These are phyloP conservation scores for Picus viridis DNA, from an alignment of 2,797 vertebrate species.

Conservation along the genomic window DNA sequence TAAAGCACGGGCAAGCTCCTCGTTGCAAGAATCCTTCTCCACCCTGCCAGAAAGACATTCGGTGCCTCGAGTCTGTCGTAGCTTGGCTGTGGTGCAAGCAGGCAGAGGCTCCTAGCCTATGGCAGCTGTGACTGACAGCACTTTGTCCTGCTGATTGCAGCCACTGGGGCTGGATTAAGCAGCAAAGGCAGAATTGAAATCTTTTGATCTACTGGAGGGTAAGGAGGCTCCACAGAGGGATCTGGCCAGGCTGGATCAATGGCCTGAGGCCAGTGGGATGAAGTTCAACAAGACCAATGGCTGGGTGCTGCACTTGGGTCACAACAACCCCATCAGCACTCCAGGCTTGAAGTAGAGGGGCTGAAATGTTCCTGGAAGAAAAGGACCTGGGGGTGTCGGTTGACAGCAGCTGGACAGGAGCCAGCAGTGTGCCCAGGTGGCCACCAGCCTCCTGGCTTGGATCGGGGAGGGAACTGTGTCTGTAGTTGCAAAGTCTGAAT, in stretches of 20 bases:
- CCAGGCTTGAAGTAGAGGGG: background rate
- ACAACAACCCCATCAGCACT: background rate
- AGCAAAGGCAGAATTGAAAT: background rate
- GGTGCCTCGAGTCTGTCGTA: background rate
- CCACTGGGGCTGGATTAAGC: background rate
- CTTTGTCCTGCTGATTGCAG: background rate
- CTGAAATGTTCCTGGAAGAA: too few relatives aligned
- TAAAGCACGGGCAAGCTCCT: background rate
- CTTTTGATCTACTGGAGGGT: background rate
- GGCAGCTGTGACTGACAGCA: background rate
- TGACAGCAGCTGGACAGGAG: background rate
- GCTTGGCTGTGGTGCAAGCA: background rate
- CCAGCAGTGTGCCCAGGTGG: background rate
- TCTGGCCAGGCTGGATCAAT: background rate
- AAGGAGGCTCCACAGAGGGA: background rate
- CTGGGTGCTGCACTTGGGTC: background rate
- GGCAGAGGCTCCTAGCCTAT: background rate
- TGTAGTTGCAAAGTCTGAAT: too few relatives aligned
- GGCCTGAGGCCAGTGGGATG: background rate
- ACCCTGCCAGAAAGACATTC: background rate
- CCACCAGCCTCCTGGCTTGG: background rate
- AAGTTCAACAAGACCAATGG: background rate
- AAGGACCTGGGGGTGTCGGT: background rate
- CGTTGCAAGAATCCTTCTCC: background rate
- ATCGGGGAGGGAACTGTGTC: background rate